Conservation (phyloP, 2,113 vertebrate genomes). For the Limanda limanda region DNA sequence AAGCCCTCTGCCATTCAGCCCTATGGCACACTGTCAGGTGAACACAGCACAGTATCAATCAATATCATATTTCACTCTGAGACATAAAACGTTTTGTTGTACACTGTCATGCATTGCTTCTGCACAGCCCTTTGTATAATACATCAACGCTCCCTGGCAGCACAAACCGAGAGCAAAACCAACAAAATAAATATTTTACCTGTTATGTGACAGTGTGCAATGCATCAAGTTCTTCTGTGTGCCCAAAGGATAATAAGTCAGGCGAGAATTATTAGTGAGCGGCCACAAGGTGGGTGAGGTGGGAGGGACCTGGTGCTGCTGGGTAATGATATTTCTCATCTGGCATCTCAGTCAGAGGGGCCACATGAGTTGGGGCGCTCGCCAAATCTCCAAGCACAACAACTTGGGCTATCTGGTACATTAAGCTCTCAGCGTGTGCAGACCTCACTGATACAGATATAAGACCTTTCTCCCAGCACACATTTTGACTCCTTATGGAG, state of each 20-base stretch:
- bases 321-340: constrained; percentile 41
- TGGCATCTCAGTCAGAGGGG: constrained; percentile 32
- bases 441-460: constrained; percentile 35
- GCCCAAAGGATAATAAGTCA: constrained; percentile 53
- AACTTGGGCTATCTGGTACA: constrained; percentile 28
- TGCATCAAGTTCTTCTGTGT: constrained; percentile 46
- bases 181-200: constrained; percentile 62
- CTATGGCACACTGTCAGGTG: constrained; percentile 38
- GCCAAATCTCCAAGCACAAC: constrained; percentile 36
- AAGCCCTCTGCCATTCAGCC: constrained; percentile 22
- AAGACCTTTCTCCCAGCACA: constrained; percentile 20
- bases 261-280: constrained; percentile 44
- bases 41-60: constrained; percentile 54
- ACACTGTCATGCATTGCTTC: constrained; percentile 47
- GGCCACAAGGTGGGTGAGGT: constrained; percentile 34
- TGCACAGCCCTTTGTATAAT: constrained; percentile 50
- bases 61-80: constrained; percentile 64
- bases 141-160: constrained; percentile 54
- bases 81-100: constrained; percentile 60
- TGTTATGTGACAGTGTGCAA: constrained; percentile 48
- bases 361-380: constrained; percentile 19
- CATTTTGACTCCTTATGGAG: constrained; percentile 2
- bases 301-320: constrained; percentile 15
- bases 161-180: constrained; percentile 49
- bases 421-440: constrained; percentile 37